Conservation (phyloP, 2,888 invertebrate species). For the Dexiosoma caninum region DNA sequence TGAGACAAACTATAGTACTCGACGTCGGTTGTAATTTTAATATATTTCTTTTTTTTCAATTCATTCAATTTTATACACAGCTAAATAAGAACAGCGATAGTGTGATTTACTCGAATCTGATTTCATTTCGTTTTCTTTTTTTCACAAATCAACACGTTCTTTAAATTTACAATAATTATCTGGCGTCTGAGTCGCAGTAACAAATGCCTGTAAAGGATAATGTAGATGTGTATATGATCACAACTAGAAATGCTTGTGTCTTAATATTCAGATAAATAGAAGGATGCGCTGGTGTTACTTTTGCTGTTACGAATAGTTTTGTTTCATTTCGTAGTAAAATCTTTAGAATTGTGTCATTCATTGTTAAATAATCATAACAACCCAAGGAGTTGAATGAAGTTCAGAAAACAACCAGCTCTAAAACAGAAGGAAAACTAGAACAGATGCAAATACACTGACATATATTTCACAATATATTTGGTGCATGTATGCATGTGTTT, state of each 20-base stretch:
- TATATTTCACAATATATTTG: neutral
- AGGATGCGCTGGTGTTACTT: neutral
- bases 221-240: neutral
- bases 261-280: slow-evolving; percentile 2
- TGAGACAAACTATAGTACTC: too few relatives aligned
- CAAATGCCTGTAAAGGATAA: neutral
- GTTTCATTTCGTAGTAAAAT: slow-evolving; percentile 14
- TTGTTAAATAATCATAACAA: slow-evolving; percentile 45
- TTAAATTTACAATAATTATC: neutral
- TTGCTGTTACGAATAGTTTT: slow-evolving; percentile 4
- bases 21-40: too few relatives aligned
- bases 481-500: neutral
- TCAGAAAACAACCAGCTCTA: neutral
- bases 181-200: neutral
- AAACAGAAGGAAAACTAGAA: neutral
- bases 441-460: slow-evolving; percentile 2
- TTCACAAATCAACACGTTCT: slow-evolving; percentile 5
- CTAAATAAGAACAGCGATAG: neutral
- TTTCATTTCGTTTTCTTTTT: slow-evolving; percentile 15
- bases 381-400: slow-evolving; percentile 19
- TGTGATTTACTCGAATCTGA: neutral
- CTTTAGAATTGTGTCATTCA: slow-evolving; percentile 36
- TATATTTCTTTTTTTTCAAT: too few relatives aligned
- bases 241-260: neutral
- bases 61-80: too few relatives aligned